Base-by-base conservation (phyloP, 1,140 invertebrate genomes). In the Globodera rostochiensis region DNA sequence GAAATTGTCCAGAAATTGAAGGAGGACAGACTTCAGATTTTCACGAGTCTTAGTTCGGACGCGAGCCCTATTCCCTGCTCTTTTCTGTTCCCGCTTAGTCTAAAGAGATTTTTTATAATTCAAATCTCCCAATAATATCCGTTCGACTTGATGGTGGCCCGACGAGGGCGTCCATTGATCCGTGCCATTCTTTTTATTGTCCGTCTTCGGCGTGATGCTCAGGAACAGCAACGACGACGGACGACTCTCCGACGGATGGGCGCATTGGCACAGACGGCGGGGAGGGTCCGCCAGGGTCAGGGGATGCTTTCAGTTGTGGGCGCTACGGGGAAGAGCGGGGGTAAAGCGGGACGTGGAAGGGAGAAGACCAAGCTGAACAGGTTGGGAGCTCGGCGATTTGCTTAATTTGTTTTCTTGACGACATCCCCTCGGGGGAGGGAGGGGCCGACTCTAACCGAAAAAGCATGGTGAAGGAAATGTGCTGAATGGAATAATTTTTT, bases 141-240 rank as follows among this genome's bases (percentile, higher is more conserved):
- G 11, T 1, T 21, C 45, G 7, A 36, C 46, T 60, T 47, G 70
- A 66, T 78, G 77, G 64, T 47, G 19, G 77, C 77, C 15, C 53
- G 66, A 69, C 21, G 21, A 9, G 77, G 77, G 0, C 69, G 83
- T 25, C 73, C 84, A 6, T 66, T 84, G 67, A 85, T 84, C 67
- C 82, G 82, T 45, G 82, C 83, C n/a, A 85, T 84, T 76, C 79
- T 84, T 6, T 84, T 84, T 73, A 75, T 84, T 47, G 83, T 84
- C 11, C 78, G 83, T 9, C 47, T 84, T 45, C 84, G 82, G 50
- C 81, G 49, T 11, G 73, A 49, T 49, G 80, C 82, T 6, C 71
- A 73, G 69, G 80, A 19, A 6, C 60, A 82, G 49, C 69, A 81
- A 57, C 50, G 71, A 71, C 47, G 79, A 8, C 45, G 60, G 47